These are phyloP conservation scores for Typhlomys cinereus DNA, from an alignment of 2,113 vertebrate genomes.

Conservation along the genomic window DNA sequence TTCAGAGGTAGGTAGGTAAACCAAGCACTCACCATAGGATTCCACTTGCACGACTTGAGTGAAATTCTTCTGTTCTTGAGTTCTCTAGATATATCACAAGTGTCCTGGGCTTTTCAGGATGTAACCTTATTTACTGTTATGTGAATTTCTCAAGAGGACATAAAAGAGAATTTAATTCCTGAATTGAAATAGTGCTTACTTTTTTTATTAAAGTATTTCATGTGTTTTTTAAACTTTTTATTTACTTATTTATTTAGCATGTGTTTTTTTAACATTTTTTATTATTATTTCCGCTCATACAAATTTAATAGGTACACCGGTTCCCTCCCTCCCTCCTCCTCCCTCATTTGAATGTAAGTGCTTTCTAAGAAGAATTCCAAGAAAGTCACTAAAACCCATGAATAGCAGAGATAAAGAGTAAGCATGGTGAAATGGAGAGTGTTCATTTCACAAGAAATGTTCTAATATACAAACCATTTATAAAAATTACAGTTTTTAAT, in stretches of 20 bases:
- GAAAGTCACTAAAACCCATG: not conserved
- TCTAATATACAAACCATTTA: not conserved
- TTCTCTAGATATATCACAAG: not conserved
- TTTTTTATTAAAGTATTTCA: too few relatives aligned
- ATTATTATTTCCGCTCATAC: too few relatives aligned
- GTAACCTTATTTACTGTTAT: not conserved
- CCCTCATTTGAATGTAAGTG: too few relatives aligned
- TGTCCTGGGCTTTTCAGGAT: not conserved
- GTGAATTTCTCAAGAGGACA: not conserved
- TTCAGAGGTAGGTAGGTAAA: not conserved
- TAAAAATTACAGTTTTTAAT: too few relatives aligned
- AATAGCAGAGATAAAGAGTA: not conserved
- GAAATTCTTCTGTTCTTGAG: not conserved
- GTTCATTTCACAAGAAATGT: not conserved
- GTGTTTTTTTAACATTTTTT: too few relatives aligned
- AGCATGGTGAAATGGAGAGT: not conserved
- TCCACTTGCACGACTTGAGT: not conserved
- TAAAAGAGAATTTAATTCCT: not conserved
- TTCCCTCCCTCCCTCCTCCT: too few relatives aligned
- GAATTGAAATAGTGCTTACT: not conserved
- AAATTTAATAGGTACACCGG: too few relatives aligned
- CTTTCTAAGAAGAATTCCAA: not conserved
- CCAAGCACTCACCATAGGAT: not conserved
- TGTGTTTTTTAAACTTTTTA: too few relatives aligned
- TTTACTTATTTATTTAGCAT: too few relatives aligned